Conservation (phyloP, 2,888 invertebrate species). For the Cryptophagus acutangulus region DNA sequence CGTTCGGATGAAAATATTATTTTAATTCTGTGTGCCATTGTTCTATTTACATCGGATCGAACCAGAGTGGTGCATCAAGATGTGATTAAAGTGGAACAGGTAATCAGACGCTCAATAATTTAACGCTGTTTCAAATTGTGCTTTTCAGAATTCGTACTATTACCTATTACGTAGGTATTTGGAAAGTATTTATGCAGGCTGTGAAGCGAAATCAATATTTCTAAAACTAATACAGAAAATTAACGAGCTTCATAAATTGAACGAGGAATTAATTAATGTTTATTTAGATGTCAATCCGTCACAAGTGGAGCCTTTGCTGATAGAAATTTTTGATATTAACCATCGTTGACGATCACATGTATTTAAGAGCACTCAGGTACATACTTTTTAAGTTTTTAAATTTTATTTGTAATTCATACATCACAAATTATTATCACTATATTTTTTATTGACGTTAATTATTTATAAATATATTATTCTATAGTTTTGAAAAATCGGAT, state of each 20-base stretch:
- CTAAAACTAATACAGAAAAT: constrained; percentile 86
- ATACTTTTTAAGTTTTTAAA: too few relatives aligned
- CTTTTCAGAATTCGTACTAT: constrained; percentile 78
- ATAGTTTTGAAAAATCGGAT: too few relatives aligned
- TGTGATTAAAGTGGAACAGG: constrained; percentile 82
- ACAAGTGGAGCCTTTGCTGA: constrained; percentile 84
- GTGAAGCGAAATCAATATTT: constrained; percentile 84
- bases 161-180: constrained; percentile 79
- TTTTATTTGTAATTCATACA: too few relatives aligned
- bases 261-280: constrained; percentile 87
- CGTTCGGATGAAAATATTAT: constrained; percentile 84
- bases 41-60: constrained; percentile 82
- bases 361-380: constrained; percentile 1
- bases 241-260: constrained; percentile 79
- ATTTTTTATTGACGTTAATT: too few relatives aligned
- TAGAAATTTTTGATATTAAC: constrained; percentile 93
- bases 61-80: constrained; percentile 76
- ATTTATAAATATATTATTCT: too few relatives aligned
- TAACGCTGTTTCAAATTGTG: constrained; percentile 7
- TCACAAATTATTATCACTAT: too few relatives aligned
- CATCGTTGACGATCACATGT: constrained; percentile 36
- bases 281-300: constrained; percentile 89
- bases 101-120: constrained; percentile 36
- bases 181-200: constrained; percentile 77
- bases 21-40: constrained; percentile 84